Conservation (phyloP, 2,888 invertebrate species). For the Ectemnius lituratus region DNA sequence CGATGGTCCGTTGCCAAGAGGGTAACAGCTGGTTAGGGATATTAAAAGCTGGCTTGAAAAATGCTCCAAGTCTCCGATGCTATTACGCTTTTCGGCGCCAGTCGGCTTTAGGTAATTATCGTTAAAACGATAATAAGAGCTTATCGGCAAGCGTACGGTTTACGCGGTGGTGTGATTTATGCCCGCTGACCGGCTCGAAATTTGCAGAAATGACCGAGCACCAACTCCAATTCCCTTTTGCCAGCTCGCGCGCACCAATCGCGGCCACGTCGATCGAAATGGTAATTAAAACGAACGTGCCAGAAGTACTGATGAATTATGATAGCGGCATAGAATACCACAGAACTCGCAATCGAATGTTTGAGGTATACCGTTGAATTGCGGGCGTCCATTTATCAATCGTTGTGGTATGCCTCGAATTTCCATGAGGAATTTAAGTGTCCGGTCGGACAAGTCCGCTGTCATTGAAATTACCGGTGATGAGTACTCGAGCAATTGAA, state of each 20-base stretch:
- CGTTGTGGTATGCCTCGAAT: too few relatives aligned
- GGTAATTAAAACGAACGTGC: slow-evolving; percentile 5
- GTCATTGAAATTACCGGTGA: too few relatives aligned
- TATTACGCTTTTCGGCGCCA: too few relatives aligned
- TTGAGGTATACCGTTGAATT: too few relatives aligned
- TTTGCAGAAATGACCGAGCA: background rate
- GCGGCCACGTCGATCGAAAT: slow-evolving; percentile 1
- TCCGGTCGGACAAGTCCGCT: too few relatives aligned
- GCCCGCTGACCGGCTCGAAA: background rate
- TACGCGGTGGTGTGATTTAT: background rate
- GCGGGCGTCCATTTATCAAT: too few relatives aligned
- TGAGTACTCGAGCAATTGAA: too few relatives aligned
- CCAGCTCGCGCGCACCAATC: background rate
- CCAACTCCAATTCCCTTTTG: background rate
- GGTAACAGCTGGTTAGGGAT: slow-evolving; percentile 1
- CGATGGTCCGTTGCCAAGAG: background rate
- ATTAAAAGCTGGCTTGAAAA: slow-evolving; percentile 5
- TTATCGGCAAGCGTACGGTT: background rate
- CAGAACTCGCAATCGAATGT: too few relatives aligned
- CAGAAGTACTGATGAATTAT: slow-evolving; percentile 1
- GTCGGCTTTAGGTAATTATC: background rate
- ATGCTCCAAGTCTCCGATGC: background rate
- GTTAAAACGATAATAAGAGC: slow-evolving; percentile 7
- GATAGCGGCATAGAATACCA: slow-evolving; percentile 1
- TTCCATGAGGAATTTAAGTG: too few relatives aligned